Evolutionary conservation across 2,113 vertebrate species (phyloP), one percentile per base, ranked within the genome.

Genomic region (Phyllostomus discolor): DNA sequence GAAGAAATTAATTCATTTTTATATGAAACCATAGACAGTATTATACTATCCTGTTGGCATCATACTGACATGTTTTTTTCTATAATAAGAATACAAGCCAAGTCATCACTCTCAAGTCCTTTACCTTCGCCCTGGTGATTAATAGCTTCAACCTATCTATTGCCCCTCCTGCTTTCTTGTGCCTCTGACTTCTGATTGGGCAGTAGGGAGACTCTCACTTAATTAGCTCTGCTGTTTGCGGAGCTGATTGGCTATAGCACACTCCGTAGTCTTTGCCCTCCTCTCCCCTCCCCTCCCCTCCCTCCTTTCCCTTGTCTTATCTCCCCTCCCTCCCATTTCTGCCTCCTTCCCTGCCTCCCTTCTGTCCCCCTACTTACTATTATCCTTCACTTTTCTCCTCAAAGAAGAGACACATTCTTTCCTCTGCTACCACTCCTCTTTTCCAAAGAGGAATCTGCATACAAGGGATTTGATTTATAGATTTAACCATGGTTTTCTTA

Each of bases 201-300:
- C 8, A 33, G 12, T 26, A 16, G 0, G 28, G 46, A 22, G 16
- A 35, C 4, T 75, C 31, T 89, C 11, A 73, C 1, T 54, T 43
- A 24, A 79, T 24, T 35, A 70, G 35, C 41, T 17, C 22, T 38
- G 2, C 31, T 38, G 7, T 52, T 76, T 24, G 57, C 2, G 43
- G 20, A 67, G 57, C 4, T 50, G 28, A 3, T 52, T 73, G 59
- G 8, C 75, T 67, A 9, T 50, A 16, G 46, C 35, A 17, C 19
- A 4, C 15, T 35, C 11, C 33, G 35, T 59, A 76, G 20, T 31
- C 26, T n/a, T 31, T 33, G n/a, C 75, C 46, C 17, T n/a, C 20
- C 17, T 7, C 28, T 43, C 4, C 2, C 28, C 15, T 69, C 9
- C 2, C 4, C 20, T 1, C 26, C 38, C 9, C 20, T 1, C 52